Percentiles rank a stretch among this genome's conserved stretches.
These are phyloP conservation scores for Trissolcus basalis DNA, from an alignment of 1,140 invertebrate genomes.

Conservation along the genomic window DNA sequence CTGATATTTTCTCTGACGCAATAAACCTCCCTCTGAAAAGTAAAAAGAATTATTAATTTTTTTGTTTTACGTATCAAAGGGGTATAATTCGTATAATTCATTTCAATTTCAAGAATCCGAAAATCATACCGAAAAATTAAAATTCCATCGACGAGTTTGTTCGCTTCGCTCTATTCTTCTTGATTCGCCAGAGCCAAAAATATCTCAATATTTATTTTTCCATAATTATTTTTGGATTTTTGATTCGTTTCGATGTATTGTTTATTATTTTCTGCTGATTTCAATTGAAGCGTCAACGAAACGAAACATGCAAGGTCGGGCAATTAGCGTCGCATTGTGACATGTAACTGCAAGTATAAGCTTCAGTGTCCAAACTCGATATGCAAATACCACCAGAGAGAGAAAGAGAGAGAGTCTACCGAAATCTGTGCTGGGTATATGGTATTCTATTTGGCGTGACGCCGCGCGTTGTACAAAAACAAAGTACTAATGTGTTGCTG, in stretches of 20 bases:
- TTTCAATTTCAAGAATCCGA: too few species aligned
- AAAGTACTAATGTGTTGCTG: conserved; percentile 43
- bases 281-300: conserved; percentile 39
- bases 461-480: conserved; percentile 30
- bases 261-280: conserved; percentile 10
- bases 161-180: too few species aligned
- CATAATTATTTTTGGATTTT: too few species aligned
- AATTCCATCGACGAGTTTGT: too few species aligned
- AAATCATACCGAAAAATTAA: too few species aligned
- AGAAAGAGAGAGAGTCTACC: conserved; percentile 20
- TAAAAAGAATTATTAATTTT: too few species aligned
- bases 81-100: too few species aligned
- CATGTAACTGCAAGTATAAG: conserved; percentile 35
- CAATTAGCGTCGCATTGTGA: conserved; percentile 49
- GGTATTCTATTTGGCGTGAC: conserved; percentile 46
- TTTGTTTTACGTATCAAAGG: too few species aligned
- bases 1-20: background rate
- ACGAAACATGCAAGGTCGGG: conserved; percentile 27
- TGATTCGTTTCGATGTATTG: conserved; percentile 10
- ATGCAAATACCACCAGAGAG: conserved; percentile 30
- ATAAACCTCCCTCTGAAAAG: background rate
- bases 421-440: conserved; percentile 24
- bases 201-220: too few species aligned
- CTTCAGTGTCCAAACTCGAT: conserved; percentile 41
- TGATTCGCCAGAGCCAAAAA: too few species aligned